These are phyloP conservation scores for Hystrix brachyura DNA, from an alignment of 2,113 vertebrate genomes.

Conservation along the genomic window DNA sequence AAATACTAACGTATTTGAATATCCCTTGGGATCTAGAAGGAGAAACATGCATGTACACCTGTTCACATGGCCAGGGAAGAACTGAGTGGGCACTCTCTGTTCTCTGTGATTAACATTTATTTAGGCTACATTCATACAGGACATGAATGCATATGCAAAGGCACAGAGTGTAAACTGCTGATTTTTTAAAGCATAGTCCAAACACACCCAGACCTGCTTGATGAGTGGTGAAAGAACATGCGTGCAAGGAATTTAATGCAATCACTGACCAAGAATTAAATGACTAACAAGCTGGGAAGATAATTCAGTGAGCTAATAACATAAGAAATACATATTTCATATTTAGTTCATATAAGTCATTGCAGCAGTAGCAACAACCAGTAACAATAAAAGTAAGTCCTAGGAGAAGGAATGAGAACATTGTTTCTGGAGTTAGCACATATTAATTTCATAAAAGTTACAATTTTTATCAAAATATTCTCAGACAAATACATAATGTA, in stretches of 20 bases:
- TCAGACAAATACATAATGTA: background rate
- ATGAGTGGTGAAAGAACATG: background rate
- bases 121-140: background rate
- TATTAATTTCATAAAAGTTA: background rate
- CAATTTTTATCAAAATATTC: background rate
- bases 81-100: fast-evolving
- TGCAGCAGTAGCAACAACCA: background rate
- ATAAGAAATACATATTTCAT: background rate
- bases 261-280: background rate
- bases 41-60: background rate
- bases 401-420: background rate
- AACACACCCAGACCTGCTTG: background rate
- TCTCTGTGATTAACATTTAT: background rate
- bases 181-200: background rate
- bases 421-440: background rate
- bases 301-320: background rate
- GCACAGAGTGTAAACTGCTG: background rate
- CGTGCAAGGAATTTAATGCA: background rate
- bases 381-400: background rate
- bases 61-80: too few species aligned
- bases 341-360: background rate
- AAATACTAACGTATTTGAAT: background rate
- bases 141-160: background rate
- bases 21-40: background rate
- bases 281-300: background rate